Conservation (phyloP, 2,113 vertebrate genomes). For the Ovis canadensis region DNA sequence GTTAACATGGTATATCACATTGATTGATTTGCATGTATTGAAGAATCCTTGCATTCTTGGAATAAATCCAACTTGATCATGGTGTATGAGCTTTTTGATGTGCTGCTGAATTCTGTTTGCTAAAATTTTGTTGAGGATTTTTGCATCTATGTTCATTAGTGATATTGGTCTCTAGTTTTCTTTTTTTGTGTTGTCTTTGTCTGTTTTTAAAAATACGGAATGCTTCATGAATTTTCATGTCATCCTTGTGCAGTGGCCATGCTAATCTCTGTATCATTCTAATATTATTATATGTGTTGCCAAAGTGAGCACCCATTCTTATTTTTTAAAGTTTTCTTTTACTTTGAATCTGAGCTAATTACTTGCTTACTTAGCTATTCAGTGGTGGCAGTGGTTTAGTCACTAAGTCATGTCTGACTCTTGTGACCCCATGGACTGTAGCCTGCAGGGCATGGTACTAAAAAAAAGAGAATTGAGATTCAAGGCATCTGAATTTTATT, state of each 20-base stretch:
- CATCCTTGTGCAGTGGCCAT: not conserved
- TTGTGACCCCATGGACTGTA: not conserved
- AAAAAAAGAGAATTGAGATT: not conserved
- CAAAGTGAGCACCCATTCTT: not conserved
- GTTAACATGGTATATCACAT: too few species aligned
- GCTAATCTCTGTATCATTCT: not conserved
- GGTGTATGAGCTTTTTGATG: not conserved
- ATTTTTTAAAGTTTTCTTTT: not conserved
- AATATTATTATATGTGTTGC: not conserved
- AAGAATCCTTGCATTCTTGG: not conserved
- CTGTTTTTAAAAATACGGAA: not conserved
- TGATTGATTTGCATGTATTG: not conserved
- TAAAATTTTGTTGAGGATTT: not conserved
- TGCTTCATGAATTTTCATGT: not conserved
- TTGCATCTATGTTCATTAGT: not conserved
- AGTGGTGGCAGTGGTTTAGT: not conserved
- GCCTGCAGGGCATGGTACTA: not conserved
- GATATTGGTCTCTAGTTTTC: not conserved
- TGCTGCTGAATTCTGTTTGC: not conserved
- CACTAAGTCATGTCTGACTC: not conserved
- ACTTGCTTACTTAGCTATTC: not conserved
- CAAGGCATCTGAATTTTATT: not conserved
- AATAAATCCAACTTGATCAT: not conserved
- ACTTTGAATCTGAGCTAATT: not conserved
- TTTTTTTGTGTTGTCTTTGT: not conserved